Conservation (phyloP, 2,888 invertebrate species). For the Byasa hedistus region DNA sequence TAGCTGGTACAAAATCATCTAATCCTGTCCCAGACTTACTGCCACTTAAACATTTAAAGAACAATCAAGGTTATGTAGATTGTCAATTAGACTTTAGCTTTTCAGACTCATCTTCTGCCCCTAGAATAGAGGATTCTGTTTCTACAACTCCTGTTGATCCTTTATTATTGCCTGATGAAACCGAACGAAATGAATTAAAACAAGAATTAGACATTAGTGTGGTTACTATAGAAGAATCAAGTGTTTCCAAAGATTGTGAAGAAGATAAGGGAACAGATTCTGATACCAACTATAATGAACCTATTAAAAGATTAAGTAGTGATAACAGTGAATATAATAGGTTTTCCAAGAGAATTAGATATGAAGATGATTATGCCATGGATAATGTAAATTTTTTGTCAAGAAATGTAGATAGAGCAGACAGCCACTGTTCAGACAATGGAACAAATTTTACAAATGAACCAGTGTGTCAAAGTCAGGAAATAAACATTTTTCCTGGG, state of each 20-base stretch:
- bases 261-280: conserved; percentile 55
- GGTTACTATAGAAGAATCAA: conserved; percentile 66
- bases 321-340: conserved; percentile 56
- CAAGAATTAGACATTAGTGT: conserved; percentile 66
- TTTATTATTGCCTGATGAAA: conserved; percentile 66
- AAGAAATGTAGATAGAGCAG: conserved; percentile 41
- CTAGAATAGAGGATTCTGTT: conserved; percentile 64
- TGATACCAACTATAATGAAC: conserved; percentile 52
- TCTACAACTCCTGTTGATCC: conserved; percentile 72
- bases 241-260: conserved; percentile 57
- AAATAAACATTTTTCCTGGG: conserved; percentile 50
- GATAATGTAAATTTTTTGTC: conserved; percentile 49
- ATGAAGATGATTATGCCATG: conserved; percentile 58
- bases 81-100: conserved; percentile 70
- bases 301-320: conserved; percentile 61
- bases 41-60: conserved; percentile 65
- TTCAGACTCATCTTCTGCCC: conserved; percentile 64
- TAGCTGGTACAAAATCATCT: conserved; percentile 52
- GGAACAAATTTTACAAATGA: conserved; percentile 58
- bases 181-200: conserved; percentile 60
- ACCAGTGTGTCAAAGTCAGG: conserved; percentile 55
- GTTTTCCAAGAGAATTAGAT: conserved; percentile 62
- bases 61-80: conserved; percentile 65
- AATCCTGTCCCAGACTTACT: conserved; percentile 72
- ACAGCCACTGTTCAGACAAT: conserved; percentile 54